Evolutionary conservation across 2,797 vertebrate genomes (phyloP).

Genomic region (Chaetophractus vellerosus): DNA sequence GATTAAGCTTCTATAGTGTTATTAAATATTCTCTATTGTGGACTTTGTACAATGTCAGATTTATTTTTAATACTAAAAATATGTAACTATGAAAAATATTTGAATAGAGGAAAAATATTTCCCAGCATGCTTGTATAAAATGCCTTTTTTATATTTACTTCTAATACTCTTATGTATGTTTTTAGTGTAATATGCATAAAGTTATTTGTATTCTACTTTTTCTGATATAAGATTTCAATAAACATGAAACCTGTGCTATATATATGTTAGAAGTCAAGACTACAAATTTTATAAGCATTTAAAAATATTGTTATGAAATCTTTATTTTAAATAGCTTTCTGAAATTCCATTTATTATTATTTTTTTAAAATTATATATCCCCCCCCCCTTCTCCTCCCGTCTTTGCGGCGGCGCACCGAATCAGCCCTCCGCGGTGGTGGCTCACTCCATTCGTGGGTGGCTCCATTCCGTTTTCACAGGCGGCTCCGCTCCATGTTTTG

Average conservation of each 20-base stretch:
- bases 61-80: conserved; percentile 25
- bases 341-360: conserved; percentile 1
- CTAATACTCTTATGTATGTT: background rate
- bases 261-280: background rate
- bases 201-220: background rate
- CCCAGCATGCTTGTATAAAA: background rate
- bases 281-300: background rate
- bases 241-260: background rate
- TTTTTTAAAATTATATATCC: too few species aligned
- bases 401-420: too few species aligned
- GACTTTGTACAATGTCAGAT: background rate
- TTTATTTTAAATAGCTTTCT: conserved; percentile 11
- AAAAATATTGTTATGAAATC: background rate
- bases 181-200: conserved; percentile 7
- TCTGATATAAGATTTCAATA: background rate
- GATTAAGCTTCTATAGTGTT: background rate
- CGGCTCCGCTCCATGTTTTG: too few species aligned
- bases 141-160: background rate
- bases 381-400: too few species aligned
- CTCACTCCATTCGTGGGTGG: too few species aligned
- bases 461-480: too few species aligned
- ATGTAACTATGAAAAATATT: background rate
- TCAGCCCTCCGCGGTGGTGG: too few species aligned
- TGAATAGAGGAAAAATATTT: background rate
- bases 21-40: background rate